Percentiles rank a stretch among this genome's conserved stretches.
Evolutionary conservation across 2,113 vertebrate species (phyloP).

Genomic region (Campylorhamphus procurvoides): DNA sequence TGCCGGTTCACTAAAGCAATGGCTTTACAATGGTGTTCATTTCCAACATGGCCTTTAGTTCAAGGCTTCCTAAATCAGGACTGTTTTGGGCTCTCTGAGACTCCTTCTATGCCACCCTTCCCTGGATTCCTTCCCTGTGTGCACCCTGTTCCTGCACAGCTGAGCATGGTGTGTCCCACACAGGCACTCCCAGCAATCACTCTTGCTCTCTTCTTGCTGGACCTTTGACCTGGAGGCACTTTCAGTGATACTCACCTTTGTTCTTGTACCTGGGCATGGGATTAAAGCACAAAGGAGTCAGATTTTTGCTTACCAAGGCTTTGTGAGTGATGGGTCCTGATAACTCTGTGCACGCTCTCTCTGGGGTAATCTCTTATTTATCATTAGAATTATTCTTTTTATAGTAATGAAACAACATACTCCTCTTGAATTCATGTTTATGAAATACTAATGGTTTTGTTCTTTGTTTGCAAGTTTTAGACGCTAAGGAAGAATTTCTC

Average conservation of each 20-base stretch:
- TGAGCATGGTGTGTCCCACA: neutral
- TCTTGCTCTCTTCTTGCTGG: neutral
- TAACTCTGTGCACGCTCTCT: neutral
- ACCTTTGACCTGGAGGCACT: neutral
- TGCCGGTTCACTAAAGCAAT: neutral
- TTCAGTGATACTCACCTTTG: neutral
- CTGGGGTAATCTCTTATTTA: neutral
- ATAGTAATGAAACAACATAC: accelerated
- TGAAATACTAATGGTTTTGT: neutral
- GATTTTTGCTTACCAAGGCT: neutral
- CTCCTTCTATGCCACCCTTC: neutral
- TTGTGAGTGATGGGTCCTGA: neutral
- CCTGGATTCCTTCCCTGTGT: neutral
- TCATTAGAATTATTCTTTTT: neutral
- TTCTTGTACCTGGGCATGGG: neutral
- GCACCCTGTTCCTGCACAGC: neutral
- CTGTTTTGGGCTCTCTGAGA: neutral
- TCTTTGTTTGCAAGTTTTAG: neutral
- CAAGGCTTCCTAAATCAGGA: neutral
- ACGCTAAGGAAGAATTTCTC: neutral
- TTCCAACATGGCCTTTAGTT: neutral
- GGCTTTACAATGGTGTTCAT: neutral
- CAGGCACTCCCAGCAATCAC: neutral
- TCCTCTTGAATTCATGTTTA: neutral
- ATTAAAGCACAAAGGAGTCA: neutral